Evolutionary conservation across 2,113 vertebrate genomes (phyloP), one percentile per base, ranked within the genome.

Genomic region (Dunckerocampus dactyliophorus): DNA sequence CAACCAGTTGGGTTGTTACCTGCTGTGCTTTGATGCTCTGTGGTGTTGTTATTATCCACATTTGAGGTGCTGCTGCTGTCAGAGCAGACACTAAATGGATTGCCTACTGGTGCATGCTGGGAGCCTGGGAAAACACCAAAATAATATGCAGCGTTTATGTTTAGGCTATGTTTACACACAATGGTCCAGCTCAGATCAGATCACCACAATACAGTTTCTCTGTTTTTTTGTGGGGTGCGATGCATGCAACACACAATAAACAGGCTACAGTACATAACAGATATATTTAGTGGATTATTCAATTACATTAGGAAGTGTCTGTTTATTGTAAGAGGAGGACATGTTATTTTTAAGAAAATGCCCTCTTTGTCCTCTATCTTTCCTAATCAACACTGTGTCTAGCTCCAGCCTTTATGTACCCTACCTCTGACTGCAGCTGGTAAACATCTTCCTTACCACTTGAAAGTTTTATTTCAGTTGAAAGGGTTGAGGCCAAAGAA

Each of bases 91-190:
- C 59, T 64, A 0, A 75, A 42, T 12, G 8, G 67, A 70, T 46
- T 64, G 4, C 75, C 74, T 8, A 54, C 54, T 12, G 70, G 64
- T 0, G 45, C 64, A 43, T 66, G 24, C 8, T 24, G 63, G 31
- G 67, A 65, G 55, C 69, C 87, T 88, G 71, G 16, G 63, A 22
- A 13, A 0, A 77, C 14, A 67, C 22, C 19, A 17, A 28, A 15
- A 17, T 22, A 0, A 67, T 17, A n/a, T 17, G 12, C 1, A 67
- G 3, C 1, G 8, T 47, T 20, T 20, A 49, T 37, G n/a, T 56
- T 57, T 9, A 43, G 39, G 3, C 39, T 43, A 4, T 13, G 13
- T 43, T 21, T 20, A 8, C 31, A 37, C 9, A 12, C 31, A 8
- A n/a, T 39, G 34, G 5, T 42, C 7, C 1, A 20, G 13, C 42